Percentiles rank a stretch among this genome's conserved stretches.
Conservation (phyloP, 2,888 invertebrate species). For the Hartigia nigra region DNA sequence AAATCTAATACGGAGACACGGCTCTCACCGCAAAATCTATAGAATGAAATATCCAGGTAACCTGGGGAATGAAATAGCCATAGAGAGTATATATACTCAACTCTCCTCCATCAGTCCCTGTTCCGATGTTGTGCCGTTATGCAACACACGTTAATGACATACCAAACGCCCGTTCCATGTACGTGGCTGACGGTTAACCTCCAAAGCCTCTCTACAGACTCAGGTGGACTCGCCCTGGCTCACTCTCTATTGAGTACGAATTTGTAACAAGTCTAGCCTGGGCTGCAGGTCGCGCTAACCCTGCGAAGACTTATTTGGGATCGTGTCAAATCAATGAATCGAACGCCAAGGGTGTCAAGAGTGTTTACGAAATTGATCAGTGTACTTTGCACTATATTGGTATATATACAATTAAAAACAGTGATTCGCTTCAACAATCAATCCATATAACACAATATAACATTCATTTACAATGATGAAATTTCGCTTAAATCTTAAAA, state of each 20-base stretch:
- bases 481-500: background rate
- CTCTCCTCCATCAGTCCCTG: background rate
- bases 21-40: background rate
- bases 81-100: background rate
- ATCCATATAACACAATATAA: background rate
- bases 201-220: constrained; percentile 11
- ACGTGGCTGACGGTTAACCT: constrained; percentile 41
- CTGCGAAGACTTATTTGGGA: background rate
- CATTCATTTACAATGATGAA: background rate
- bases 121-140: background rate
- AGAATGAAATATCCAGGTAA: background rate
- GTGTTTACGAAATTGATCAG: background rate
- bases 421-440: background rate
- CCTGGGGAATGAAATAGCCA: background rate
- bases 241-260: background rate
- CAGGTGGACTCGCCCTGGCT: background rate
- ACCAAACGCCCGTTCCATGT: constrained; percentile 43
- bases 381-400: background rate
- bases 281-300: background rate
- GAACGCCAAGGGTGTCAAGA: background rate
- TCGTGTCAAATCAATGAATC: background rate
- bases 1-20: background rate
- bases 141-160: constrained; percentile 8
- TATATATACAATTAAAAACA: background rate
- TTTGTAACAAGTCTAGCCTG: background rate